Base-by-base conservation (phyloP, 2,113 vertebrate genomes). In the Cisticola juncidis region DNA sequence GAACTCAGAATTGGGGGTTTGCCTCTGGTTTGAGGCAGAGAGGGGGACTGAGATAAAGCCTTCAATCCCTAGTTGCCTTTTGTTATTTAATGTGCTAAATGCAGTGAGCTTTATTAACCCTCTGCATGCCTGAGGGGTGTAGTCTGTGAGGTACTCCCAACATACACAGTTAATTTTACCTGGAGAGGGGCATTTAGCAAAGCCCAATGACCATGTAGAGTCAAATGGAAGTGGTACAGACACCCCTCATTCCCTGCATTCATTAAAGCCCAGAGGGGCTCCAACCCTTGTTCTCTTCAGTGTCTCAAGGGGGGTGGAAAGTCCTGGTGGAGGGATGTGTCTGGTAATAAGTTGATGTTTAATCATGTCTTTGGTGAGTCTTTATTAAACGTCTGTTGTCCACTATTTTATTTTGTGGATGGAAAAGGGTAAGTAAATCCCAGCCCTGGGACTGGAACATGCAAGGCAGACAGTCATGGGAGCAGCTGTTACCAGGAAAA, bases 61-160 rank as follows among this genome's bases (percentile, higher is more conserved):
- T 71, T 51, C 26, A 60, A 58, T 60, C 15, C 4, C 7, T 57
- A 24, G 20, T 12, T 72, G 64, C 28, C 47, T 26, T 40, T 25
- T 19, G 8, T 61, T 36, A 19, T 74, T 71, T 62, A 21, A 25
- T 74, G 42, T 58, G 12, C n/a, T 79, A 51, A 53, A 11, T 19
- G 42, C 48, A 29, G 6, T 64, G 51, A 73, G 44, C 28, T 92
- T 90, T 78, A 28, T 81, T 95, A 95, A 96, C 47, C 48, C 25
- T 57, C 47, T 65, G 40, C 15, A 2, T 50, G 33, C n/a, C 76
- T 45, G 11, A 47, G 33, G 13, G 8, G 8, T 45, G 47, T 3
- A 2, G 0, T 6, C 23, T 21, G 21, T 14, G 44, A 33, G 72
- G 9, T 5, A 14, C 17, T 40, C 71, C 0, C 6, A 68, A 62